A percentile compares a stretch with the other conserved stretches of the same genome.
These are phyloP conservation scores for Dioctria rufipes DNA, from an alignment of 2,888 invertebrate genomes.

Conservation along the genomic window DNA sequence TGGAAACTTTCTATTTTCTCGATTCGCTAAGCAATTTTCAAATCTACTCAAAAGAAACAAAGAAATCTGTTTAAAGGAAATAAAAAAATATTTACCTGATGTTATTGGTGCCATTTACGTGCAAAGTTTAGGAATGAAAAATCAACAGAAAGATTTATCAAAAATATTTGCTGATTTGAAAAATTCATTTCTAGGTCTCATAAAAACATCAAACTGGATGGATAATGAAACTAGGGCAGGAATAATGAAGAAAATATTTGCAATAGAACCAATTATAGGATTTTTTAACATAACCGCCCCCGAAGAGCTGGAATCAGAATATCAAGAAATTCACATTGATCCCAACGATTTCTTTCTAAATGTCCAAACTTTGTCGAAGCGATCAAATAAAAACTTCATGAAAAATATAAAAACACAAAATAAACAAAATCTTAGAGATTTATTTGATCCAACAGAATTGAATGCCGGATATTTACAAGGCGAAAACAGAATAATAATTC, in stretches of 20 bases:
- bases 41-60: not conserved
- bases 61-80: not conserved
- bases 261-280: conserved; percentile 24
- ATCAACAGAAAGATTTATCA: not conserved
- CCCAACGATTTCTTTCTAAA: not conserved
- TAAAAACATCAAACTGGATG: conserved; percentile 14
- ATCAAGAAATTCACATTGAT: not conserved
- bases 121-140: not conserved
- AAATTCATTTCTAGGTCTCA: conserved; percentile 6
- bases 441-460: conserved; percentile 35
- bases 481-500: conserved; percentile 32
- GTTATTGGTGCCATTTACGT: conserved; percentile 17
- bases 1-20: conserved; percentile 42
- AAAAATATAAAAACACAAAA: conserved; percentile 14
- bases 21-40: conserved; percentile 12
- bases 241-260: conserved; percentile 1
- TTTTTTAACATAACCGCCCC: conserved; percentile 8
- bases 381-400: not conserved
- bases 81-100: conserved; percentile 31
- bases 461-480: conserved; percentile 39
- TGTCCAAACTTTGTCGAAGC: conserved; percentile 4
- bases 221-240: not conserved
- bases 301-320: conserved; percentile 7
- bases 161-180: conserved; percentile 19
- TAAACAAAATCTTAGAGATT: not conserved